phyloP scores from a whole-genome alignment of 2,888 invertebrate genomes.

The Mythimna loreyi region DNA sequence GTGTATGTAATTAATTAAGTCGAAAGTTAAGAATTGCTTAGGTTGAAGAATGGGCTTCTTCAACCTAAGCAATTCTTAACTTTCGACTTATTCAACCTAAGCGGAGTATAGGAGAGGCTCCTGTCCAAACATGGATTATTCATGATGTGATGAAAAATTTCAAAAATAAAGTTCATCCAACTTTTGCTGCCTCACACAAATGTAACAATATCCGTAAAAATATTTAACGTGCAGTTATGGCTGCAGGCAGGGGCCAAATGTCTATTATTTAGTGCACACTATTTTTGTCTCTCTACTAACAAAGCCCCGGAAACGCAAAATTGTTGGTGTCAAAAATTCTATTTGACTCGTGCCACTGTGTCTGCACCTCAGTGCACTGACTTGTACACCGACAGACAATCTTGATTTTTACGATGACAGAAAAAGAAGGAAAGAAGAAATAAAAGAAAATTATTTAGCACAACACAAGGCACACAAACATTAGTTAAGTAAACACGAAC shows the following conservation, averaged over 20 bases:
- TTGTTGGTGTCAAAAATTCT: constrained; percentile 79
- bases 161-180: background rate
- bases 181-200: constrained; percentile 9
- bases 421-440: no score
- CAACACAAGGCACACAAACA: no score
- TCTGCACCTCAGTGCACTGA: constrained; percentile 60
- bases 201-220: constrained; percentile 18
- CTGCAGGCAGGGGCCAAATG: constrained; percentile 40
- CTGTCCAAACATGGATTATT: background rate
- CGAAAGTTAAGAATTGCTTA: no score
- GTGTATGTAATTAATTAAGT: no score
- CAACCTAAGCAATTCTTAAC: background rate
- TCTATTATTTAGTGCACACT: constrained; percentile 64
- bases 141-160: background rate
- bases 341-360: constrained; percentile 76
- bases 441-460: no score
- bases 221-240: constrained; percentile 48
- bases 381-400: constrained; percentile 41
- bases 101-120: background rate
- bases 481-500: no score
- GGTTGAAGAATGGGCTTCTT: background rate
- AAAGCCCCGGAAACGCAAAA: constrained; percentile 79
- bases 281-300: constrained; percentile 72
- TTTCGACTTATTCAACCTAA: background rate
- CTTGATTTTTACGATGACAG: constrained; percentile 65